phyloP scores from a whole-genome alignment of 2,797 vertebrate genomes.

The Phrynocephalus guinanensis region DNA sequence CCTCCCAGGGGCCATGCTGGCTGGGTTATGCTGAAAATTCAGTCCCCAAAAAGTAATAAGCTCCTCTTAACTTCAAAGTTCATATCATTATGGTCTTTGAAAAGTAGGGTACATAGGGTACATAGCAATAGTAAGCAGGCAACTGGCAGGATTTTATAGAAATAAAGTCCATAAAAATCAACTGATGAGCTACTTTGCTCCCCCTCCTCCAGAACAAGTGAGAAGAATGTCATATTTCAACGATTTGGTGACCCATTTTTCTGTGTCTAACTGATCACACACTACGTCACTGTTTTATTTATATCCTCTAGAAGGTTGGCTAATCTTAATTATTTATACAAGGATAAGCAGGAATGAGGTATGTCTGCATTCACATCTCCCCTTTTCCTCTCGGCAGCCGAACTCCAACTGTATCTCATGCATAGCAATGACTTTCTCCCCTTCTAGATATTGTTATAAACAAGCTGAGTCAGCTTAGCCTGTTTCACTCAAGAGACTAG shows the following conservation, averaged over 20 bases:
- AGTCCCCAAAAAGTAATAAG: too few species aligned
- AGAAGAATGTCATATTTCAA: conserved; percentile 30
- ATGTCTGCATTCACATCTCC: neutral
- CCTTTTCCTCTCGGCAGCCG: neutral
- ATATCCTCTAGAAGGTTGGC: conserved; percentile 1
- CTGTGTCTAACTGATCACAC: neutral
- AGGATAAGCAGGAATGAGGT: neutral
- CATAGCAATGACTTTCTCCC: conserved; percentile 22
- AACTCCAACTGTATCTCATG: conserved; percentile 16
- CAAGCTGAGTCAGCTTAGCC: neutral
- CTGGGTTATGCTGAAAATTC: too few species aligned
- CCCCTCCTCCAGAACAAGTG: neutral
- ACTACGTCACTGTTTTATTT: conserved; percentile 9
- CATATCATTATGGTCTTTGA: too few species aligned
- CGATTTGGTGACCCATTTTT: conserved; percentile 38
- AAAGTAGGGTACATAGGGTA: neutral
- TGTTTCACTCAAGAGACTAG: neutral
- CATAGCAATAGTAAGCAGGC: neutral
- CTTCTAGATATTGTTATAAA: neutral
- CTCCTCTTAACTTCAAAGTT: too few species aligned
- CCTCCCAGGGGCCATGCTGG: too few species aligned
- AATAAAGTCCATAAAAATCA: conserved; percentile 27
- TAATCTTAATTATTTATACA: conserved; percentile 46
- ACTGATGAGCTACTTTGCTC: conserved; percentile 23
- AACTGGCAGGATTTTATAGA: conserved; percentile 9